Evolutionary conservation across 1,140 invertebrate genomes (phyloP), one percentile per base, ranked within the genome.

Genomic region (Drosophila elegans): DNA sequence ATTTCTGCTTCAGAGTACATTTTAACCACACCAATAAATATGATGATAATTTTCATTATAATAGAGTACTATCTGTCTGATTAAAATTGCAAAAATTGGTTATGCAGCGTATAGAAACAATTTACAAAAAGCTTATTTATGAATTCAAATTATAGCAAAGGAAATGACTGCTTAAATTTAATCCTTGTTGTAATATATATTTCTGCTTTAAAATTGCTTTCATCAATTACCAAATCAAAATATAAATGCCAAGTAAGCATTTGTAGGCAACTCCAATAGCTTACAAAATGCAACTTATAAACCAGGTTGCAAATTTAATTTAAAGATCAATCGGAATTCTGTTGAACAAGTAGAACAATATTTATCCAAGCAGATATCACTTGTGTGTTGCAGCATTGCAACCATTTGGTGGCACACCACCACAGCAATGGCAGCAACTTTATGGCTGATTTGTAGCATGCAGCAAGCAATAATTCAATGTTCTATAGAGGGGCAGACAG

Each of bases 391-490:
- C 51, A 61, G 61, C 72, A 72, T 56, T 80, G 78, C 55, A 66
- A 78, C 48, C 74, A 66, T 68, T 68, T 68, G 46, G 60, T 68
- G 38, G 60, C 46, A 25, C 64, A 53, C 59, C 49, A 55, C 63
- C 63, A 60, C 38, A 16, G 57, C 10, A 60, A 63, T 3, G 44
- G 34, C 39, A 38, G 57, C 54, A 74, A 81, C 51, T 78, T 80
- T 86, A 81, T 73, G 51, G 66, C 74, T 86, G 83, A 86, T 86
- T 86, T 86, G 83, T 89, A 63, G 83, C 83, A 83, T 86, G 84
- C 83, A 77, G 71, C 76, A 79, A 66, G 83, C 83, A 86, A 86
- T 86, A 86, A 83, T 89, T 86, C 83, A 86, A 88, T 86, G 84
- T 66, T 52, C 49, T 71, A 71, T 78, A 74, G 11, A 74, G 71